Evolutionary conservation across 2,888 invertebrate species (phyloP), one percentile per base, ranked within the genome.

Genomic region (Agriotes lineatus): DNA sequence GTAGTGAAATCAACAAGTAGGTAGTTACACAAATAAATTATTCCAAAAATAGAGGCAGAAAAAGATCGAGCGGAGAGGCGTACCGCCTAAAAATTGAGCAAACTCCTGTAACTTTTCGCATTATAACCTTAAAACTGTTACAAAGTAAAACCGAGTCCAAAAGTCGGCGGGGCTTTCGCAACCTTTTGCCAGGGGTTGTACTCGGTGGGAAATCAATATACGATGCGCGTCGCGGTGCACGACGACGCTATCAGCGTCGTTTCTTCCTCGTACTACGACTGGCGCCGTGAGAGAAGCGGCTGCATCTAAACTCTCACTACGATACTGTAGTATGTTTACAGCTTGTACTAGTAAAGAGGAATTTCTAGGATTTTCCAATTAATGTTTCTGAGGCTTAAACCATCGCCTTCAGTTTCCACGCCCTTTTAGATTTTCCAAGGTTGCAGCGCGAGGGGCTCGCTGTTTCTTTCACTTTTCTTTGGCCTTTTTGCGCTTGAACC

Each of bases 151-250:
- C 63, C 67, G 52, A 54, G 52, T 70, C 61, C 71, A 72, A 70
- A 74, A 74, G 72, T 69, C 52, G 56, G 64, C 62, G 5, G 54
- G 37, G 52, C 37, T 44, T 70, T 64, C 62, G 61, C 64, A 67
- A 67, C 67, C 67, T 71, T 74, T 74, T 74, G 73, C 61, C 59
- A 56, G 59, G 64, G 74, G 62, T 67, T 74, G 74, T 74, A 74
- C 74, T 67, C 64, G 42, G 64, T 65, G 72, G 67, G 72, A 76
- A 74, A 76, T 76, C 76, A 76, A 76, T 76, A 76, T 74, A 72
- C 69, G 73, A 74, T 72, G 73, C 72, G 73, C 74, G 74, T 72
- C 62, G 71, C 67, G 66, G 33, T 45, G 64, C 57, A 69, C 62
- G 70, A 67, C 68, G 65, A 61, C 68, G 64, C 64, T 54, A 33